These are phyloP conservation scores for Crotalus tigris DNA, from an alignment of 2,113 vertebrate species.

Conservation along the genomic window DNA sequence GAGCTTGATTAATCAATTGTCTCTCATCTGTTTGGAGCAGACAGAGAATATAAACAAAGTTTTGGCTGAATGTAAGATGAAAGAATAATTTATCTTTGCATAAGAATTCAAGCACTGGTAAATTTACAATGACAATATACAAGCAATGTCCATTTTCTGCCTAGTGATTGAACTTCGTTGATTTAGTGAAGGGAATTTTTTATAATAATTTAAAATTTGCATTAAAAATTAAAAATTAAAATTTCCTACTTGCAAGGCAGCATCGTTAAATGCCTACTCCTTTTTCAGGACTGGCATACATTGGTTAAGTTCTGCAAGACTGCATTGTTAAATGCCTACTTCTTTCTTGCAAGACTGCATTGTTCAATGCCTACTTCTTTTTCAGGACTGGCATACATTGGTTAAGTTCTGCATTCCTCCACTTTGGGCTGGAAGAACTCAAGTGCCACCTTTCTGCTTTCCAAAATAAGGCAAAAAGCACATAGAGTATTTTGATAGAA, in stretches of 20 bases:
- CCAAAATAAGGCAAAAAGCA: neutral
- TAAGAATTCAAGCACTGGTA: neutral
- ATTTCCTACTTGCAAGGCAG: neutral
- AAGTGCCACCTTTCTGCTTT: neutral
- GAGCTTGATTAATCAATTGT: conserved; percentile 1
- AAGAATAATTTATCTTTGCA: neutral
- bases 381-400: neutral
- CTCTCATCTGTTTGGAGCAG: conserved; percentile 8
- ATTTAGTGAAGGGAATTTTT: neutral
- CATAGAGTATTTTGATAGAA: neutral
- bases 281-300: too few relatives aligned
- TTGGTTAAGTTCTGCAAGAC: too few relatives aligned
- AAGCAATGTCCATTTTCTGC: neutral
- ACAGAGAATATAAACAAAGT: neutral
- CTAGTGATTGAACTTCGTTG: neutral
- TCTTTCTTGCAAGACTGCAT: neutral
- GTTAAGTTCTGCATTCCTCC: neutral
- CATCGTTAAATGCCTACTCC: too few relatives aligned
- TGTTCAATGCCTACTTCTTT: neutral
- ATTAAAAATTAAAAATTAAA: neutral
- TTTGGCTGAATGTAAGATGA: neutral
- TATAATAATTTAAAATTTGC: neutral
- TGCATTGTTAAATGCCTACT: too few relatives aligned
- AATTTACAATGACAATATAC: neutral
- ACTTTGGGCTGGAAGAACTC: neutral